Percentiles rank a stretch among this genome's conserved stretches.
These are phyloP conservation scores for Empis stercorea DNA, from an alignment of 2,888 invertebrate species.

Conservation along the genomic window DNA sequence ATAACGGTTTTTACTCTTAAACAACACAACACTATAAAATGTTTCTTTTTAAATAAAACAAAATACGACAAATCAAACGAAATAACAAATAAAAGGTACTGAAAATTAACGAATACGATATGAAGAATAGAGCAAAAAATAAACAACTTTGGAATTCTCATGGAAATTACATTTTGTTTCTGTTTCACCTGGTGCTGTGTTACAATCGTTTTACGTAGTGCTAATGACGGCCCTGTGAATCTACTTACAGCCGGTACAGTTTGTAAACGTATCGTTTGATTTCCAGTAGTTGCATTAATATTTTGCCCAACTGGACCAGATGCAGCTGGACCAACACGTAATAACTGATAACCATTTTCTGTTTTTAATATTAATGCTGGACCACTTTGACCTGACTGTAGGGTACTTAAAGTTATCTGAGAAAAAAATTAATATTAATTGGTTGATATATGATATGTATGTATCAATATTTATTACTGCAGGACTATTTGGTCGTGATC, in stretches of 20 bases:
- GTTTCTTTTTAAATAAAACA: too few species aligned
- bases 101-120: too few species aligned
- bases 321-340: conserved; percentile 76
- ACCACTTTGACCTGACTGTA: conserved; percentile 77
- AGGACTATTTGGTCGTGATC: conserved; percentile 67
- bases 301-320: conserved; percentile 40
- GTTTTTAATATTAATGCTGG: conserved; percentile 86
- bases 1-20: too few species aligned
- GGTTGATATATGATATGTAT: conserved; percentile 1
- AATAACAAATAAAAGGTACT: too few species aligned
- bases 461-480: conserved; percentile 33
- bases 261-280: conserved; percentile 71
- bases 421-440: conserved; percentile 5
- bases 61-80: too few species aligned
- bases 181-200: conserved; percentile 35
- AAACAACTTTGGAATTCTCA: too few species aligned
- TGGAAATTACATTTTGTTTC: conserved; percentile 32
- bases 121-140: too few species aligned
- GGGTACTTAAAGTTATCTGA: conserved; percentile 78
- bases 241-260: conserved; percentile 79
- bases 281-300: conserved; percentile 42
- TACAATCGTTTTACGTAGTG: conserved; percentile 46
- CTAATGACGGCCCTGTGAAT: conserved; percentile 49
- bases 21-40: too few species aligned
- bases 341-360: conserved; percentile 89